Evolutionary conservation across 2,113 vertebrate genomes (phyloP).

Genomic region (Hippocampus zosterae): DNA sequence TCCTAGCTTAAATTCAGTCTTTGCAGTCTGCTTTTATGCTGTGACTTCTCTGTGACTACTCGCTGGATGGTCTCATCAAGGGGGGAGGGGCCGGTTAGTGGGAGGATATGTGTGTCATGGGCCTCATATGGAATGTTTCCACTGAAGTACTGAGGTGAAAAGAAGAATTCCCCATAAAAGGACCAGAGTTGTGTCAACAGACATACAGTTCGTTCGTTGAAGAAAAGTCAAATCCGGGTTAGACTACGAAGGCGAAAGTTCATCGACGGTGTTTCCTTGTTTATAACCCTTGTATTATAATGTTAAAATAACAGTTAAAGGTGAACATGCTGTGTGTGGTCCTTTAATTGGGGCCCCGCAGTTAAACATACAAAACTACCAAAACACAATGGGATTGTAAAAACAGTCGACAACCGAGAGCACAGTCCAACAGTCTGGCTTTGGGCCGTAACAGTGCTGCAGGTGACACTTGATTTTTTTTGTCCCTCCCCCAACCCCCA

Average conservation of each 20-base stretch:
- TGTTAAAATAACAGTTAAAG: too few species aligned
- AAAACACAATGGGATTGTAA: too few species aligned
- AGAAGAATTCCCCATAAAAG: conserved; percentile 1
- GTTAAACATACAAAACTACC: too few species aligned
- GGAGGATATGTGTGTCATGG: not conserved
- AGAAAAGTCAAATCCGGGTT: conserved; percentile 19
- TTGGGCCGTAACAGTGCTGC: too few species aligned
- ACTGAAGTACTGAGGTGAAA: not conserved
- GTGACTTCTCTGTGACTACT: not conserved
- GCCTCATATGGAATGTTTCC: not conserved
- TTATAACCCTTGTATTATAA: not conserved
- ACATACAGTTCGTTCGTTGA: conserved; percentile 6
- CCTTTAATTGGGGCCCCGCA: too few species aligned
- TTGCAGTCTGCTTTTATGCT: not conserved
- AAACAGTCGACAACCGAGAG: too few species aligned
- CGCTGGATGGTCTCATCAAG: not conserved
- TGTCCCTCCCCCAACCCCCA: too few species aligned
- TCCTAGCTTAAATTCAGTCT: conserved; percentile 9
- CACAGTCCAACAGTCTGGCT: too few species aligned
- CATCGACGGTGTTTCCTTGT: not conserved
- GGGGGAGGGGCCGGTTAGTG: not conserved
- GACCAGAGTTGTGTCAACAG: conserved; percentile 9
- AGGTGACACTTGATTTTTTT: too few species aligned
- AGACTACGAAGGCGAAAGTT: conserved; percentile 28
- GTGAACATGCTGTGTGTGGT: too few species aligned